Evolutionary conservation across 1,140 invertebrate species (phyloP).

Genomic region (Atta cephalotes): DNA sequence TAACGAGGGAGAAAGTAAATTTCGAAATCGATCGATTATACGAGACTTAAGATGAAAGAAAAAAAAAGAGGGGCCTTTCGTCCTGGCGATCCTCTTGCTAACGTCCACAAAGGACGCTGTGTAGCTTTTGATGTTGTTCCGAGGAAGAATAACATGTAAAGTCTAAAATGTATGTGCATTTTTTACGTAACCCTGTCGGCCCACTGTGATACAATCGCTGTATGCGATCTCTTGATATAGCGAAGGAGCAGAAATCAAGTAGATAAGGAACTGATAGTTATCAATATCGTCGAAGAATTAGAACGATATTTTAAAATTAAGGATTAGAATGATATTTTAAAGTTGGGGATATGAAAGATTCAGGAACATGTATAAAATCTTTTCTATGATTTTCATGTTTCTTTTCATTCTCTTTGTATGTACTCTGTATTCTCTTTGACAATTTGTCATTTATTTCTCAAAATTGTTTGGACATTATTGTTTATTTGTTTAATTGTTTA

Average conservation of each 20-base stretch:
- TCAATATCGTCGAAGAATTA: constrained; percentile 27
- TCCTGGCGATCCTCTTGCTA: constrained; percentile 63
- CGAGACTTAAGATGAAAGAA: neutral
- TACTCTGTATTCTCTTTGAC: neutral
- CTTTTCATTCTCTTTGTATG: neutral
- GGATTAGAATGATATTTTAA: constrained; percentile 18
- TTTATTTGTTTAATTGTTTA: neutral
- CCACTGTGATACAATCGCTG: constrained; percentile 52
- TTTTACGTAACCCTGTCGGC: constrained; percentile 43
- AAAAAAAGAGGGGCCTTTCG: constrained; percentile 65
- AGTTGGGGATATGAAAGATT: neutral
- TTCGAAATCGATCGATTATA: constrained; percentile 30
- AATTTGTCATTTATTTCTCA: neutral
- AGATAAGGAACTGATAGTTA: constrained; percentile 27
- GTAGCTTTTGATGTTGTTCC: constrained; percentile 17
- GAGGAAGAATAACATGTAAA: constrained; percentile 40
- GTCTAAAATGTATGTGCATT: constrained; percentile 12
- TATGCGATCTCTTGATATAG: constrained; percentile 57
- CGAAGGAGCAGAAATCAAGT: constrained; percentile 16
- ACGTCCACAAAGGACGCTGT: constrained; percentile 30
- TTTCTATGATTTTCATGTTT: neutral
- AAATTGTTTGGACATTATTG: neutral
- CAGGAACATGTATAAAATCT: neutral
- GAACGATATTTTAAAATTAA: constrained; percentile 21
- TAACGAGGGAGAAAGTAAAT: constrained; percentile 29